Conservation (phyloP, 23 tunicate genomes). For the Styela plicata region DNA sequence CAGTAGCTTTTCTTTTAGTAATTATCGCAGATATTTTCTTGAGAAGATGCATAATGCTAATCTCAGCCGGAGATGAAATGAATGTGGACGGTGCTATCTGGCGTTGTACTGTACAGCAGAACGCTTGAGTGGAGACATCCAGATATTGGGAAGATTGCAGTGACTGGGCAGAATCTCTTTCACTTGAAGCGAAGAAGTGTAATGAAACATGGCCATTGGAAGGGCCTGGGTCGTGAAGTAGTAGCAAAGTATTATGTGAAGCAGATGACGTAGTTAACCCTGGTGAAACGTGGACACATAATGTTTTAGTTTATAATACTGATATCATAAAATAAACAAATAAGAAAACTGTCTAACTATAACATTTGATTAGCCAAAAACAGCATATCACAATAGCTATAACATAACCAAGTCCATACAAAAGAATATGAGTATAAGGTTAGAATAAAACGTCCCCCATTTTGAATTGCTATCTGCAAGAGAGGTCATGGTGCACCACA, state of each 20-base stretch:
- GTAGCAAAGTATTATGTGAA: not conserved
- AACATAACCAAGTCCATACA: no score
- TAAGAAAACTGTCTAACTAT: no score
- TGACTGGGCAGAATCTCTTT: not conserved
- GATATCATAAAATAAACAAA: not conserved
- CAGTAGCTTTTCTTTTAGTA: not conserved
- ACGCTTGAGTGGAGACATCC: not conserved
- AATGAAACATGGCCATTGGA: not conserved
- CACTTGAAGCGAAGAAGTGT: not conserved
- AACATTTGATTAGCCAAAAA: not conserved
- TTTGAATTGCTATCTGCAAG: no score
- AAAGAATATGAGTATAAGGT: no score
- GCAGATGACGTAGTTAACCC: not conserved
- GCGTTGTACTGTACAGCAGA: not conserved
- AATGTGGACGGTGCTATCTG: not conserved
- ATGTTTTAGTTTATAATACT: not conserved
- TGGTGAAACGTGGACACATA: not conserved
- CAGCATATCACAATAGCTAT: no score
- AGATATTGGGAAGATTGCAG: not conserved
- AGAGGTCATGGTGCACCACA: no score
- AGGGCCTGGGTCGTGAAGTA: conserved; percentile 1
- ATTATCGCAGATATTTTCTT: not conserved
- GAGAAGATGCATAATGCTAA: not conserved
- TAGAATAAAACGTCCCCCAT: no score
- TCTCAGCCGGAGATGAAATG: not conserved